Evolutionary conservation across 2,888 invertebrate species (phyloP), one percentile per base, ranked within the genome.

Genomic region (Choreutis nemorana): DNA sequence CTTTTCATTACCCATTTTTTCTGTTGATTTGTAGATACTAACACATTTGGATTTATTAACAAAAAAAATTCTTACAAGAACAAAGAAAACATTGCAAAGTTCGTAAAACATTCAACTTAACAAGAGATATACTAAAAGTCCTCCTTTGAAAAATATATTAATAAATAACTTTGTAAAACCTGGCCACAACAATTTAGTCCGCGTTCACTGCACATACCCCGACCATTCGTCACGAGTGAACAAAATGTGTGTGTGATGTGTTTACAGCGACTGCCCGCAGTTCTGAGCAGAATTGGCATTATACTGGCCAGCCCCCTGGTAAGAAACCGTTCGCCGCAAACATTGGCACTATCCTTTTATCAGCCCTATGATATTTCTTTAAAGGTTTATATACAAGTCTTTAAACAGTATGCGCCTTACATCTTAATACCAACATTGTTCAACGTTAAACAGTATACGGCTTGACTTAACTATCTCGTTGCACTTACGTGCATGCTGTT

Each of bases 301-400:
- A 90, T 92, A 86, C 90, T 92, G 89, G 91, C 91, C 87, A 91
- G 90, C 87, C 91, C 92, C 82, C 86, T 92, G 91, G 91, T 92
- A 92, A 92, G 92, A 73, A 70, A n/a, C n/a, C 50, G 57, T 67
- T 65, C 68, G 78, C 78, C 75, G 53, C 63, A 53, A 57, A 60
- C 73, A 73, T 66, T 67, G 77, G 75, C 77, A 75, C 71, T 52
- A 54, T 67, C 71, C 62, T 37, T 56, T 58, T 43, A 55, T 82
- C 40, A 46, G 33, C 52, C 61, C 64, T n/a, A 60, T 52, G 59
- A 58, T 67, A 63, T 65, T 70, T 67, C 55, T 58, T 48, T 50
- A 48, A 43, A 3, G 9, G 9, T 18, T 16, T n/a, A n/a, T n/a
- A n/a, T n/a, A n/a, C n/a, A n/a, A n/a, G n/a, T n/a, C n/a, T n/a